Base-by-base conservation (phyloP, 2,888 invertebrate genomes). In the Lasioglossum malachurum region DNA sequence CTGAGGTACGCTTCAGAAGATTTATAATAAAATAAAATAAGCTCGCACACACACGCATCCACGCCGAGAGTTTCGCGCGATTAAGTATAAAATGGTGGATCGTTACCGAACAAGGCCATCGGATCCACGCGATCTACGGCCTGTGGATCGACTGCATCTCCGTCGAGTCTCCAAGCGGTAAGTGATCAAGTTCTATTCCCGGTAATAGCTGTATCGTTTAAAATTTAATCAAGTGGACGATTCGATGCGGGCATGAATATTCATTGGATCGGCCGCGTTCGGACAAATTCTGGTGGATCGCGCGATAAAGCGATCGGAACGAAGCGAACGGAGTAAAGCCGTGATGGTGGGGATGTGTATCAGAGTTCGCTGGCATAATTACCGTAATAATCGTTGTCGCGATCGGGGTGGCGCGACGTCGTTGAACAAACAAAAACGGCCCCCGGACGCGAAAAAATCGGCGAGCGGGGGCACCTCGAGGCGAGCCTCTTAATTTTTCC, bases 301-400 rank as follows among this genome's bases (percentile, higher is more conserved):
- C 35, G 8, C 35, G 35, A 19, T 35, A 35, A 67, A 35, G 10
- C 14, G 60, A 31, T 27, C 27, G n/a, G 4, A 27, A 14, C 27
- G 27, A 27, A 67, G 35, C 67, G 3, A 64, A 64, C 67, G 8
- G 23, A 23, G 67, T 23, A 69, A 38, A 38, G 8, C 38, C 31
- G 23, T 8, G 27, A 38, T 3, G 16, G 16, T 19, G 4, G 2
- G 35, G 35, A 8, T 3, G 19, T 7, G 75, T n/a, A 80, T 38
- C 75, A 46, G 76, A 46, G 80, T 86, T 67, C 44, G 38, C 46
- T 10, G 57, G 35, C 75, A 19, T 67, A 74, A 85, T 67, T 73
- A 73, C 79, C 46, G 35, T 79, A 75, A 79, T 86, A 85, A 86
- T 85, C 79, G 86, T 85, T 60, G 79, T 75, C 75, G 78, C 67